Conservation (phyloP, 2,113 vertebrate species). For the Erinaceus europaeus region DNA sequence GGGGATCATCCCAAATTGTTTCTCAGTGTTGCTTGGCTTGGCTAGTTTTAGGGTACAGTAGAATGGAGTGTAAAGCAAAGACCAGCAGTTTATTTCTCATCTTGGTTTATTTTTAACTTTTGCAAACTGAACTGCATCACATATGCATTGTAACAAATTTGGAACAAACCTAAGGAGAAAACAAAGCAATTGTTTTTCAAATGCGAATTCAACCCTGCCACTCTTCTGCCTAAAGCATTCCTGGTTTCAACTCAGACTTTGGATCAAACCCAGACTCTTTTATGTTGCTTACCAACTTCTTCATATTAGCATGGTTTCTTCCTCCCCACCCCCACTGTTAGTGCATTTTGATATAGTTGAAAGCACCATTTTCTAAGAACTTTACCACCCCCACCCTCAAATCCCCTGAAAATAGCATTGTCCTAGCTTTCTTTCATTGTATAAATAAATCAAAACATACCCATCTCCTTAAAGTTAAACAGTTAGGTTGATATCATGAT, state of each 20-base stretch:
- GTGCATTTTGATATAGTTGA: not conserved
- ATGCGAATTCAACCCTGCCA: not conserved
- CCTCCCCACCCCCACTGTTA: too few species aligned
- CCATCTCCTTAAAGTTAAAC: not conserved
- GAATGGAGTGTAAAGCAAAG: not conserved
- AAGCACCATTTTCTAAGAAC: not conserved
- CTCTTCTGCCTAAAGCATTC: not conserved
- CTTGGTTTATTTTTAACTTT: slow-evolving; percentile 8
- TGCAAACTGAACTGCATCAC: not conserved
- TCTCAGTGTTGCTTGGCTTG: too few species aligned
- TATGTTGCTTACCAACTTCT: too few species aligned
- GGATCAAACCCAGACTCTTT: not conserved
- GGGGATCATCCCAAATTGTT: too few species aligned
- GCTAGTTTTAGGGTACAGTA: not conserved
- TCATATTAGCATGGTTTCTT: too few species aligned
- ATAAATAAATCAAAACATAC: not conserved
- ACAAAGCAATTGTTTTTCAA: slow-evolving; percentile 9
- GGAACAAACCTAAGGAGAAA: not conserved
- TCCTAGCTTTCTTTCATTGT: not conserved
- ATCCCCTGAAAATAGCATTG: not conserved
- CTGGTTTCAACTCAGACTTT: not conserved
- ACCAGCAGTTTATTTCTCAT: not conserved
- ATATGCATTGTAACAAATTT: not conserved
- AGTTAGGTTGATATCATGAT: not conserved
- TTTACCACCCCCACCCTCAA: not conserved